Evolutionary conservation across 2,113 vertebrate species (phyloP), one percentile per base, ranked within the genome.

Genomic region (Catagonus wagneri): DNA sequence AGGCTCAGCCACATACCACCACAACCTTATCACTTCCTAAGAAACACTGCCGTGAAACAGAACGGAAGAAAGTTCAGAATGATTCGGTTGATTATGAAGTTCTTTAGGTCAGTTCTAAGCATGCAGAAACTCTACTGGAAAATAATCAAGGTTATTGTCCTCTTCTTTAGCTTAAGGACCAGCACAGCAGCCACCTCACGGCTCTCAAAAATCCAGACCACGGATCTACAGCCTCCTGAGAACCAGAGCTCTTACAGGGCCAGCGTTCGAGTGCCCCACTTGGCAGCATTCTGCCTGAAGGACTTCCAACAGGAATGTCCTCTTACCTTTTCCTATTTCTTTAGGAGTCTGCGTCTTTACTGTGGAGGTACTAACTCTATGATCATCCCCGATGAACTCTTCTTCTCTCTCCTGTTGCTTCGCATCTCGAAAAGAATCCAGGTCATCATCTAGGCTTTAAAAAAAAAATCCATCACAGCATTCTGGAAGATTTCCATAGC

Each of bases 281-380:
- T 54, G 25, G 56, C 76, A 71, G 81, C 91, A 44, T 84, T 65
- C n/a, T 83, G 89, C 25, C 52, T 83, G 61, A 68, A 61, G 63
- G 63, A 96, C 22, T 86, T 80, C 34, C 72, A 80, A 92, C 96
- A 89, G 29, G 8, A 81, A 22, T 63, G 69, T 91, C 80, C 76
- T 92, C 93, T 97, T 97, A 97, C 96, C 97, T 96, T 95, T 96
- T 91, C 99, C 99, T 91, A 98, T 98, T 97, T 99, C 98, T 84
- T 98, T 98, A 89, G 93, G 93, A 56, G 86, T 50, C 4, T 76
- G 78, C 83, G 94, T 94, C 52, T 66, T 65, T 87, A 89, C 96
- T 90, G 98, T 98, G 83, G 97, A 61, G 36, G 85, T 36, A 92
- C n/a, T 87, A 19, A 75, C 89, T 92, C 92, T 95, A 78, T 94